Evolutionary conservation across 2,888 invertebrate species (phyloP), one percentile per base, ranked within the genome.

Genomic region (Tortrix viridana): DNA sequence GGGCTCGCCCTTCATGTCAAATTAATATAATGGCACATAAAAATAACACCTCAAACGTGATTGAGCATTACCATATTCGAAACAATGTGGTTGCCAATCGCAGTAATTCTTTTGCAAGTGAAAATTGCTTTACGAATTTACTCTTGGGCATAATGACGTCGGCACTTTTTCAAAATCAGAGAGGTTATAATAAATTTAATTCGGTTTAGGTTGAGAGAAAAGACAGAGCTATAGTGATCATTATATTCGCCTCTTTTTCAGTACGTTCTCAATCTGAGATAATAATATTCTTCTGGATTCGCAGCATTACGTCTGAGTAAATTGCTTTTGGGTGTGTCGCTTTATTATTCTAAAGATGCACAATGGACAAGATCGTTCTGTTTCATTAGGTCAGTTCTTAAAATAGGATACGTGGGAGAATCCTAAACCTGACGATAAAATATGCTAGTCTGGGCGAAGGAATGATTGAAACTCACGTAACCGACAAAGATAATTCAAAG

Each of bases 61-160:
- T 76, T 79, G 76, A 75, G 75, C 72, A 74, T 66, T 43, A 49
- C 57, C 66, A 61, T 59, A 67, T 65, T 64, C 66, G 59, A 61
- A 65, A 76, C 71, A 73, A 72, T 80, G 84, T 72, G 81, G 80
- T 82, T 80, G 70, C 74, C 67, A 69, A 77, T 77, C 73, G 71
- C 71, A 70, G 82, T 76, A 85, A 86, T 86, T 81, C 81, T 72
- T 74, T 72, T 67, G 65, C 73, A 80, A 80, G 84, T 86, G 84
- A 83, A 88, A 86, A 88, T 86, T 86, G 80, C 83, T 74, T 77
- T 79, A 76, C 74, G 70, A 75, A 81, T 80, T 72, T 74, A 72
- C 70, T 57, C 64, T 65, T 64, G 71, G 68, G 1, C n/a, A 48
- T 58, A 63, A 63, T 63, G 20, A 58, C 22, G 63, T 53, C 47